phyloP scores from a whole-genome alignment of 2,888 invertebrate genomes.

The Globia sparganii region DNA sequence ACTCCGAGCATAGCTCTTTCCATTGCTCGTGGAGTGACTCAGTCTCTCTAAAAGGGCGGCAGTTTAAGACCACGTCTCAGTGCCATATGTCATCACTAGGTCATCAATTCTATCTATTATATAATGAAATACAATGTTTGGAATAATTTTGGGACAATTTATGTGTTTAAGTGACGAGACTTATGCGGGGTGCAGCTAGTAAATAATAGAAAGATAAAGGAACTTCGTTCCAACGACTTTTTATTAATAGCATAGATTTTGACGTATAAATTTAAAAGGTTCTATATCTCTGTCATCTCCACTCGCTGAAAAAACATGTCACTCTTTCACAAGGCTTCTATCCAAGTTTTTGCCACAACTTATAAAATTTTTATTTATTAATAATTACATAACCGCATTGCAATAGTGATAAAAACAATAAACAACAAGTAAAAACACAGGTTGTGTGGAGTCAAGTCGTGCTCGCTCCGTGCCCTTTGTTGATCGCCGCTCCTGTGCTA shows the following conservation, averaged over 20 bases:
- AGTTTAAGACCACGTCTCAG: no score
- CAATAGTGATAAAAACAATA: slow-evolving; percentile 72
- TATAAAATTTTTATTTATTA: slow-evolving; percentile 34
- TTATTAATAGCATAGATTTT: not conserved
- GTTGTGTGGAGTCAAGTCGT: slow-evolving; percentile 73
- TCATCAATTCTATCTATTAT: no score
- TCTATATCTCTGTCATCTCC: not conserved
- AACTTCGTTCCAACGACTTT: no score
- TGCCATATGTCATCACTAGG: no score
- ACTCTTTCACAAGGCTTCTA: not conserved
- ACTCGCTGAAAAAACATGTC: not conserved
- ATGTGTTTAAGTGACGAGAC: not conserved
- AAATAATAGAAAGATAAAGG: no score
- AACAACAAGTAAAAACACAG: slow-evolving; percentile 75
- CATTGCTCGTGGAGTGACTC: no score
- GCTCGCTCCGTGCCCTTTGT: slow-evolving; percentile 75
- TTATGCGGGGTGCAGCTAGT: no score
- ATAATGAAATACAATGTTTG: not conserved
- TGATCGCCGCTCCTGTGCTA: slow-evolving; percentile 75
- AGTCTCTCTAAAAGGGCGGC: no score
- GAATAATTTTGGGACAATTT: not conserved
- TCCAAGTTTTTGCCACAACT: not conserved
- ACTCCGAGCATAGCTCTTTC: no score
- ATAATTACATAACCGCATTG: slow-evolving; percentile 51
- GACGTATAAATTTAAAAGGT: not conserved